phyloP scores from a whole-genome alignment of 2,888 invertebrate species.

The Ichneumoninae sp. region DNA sequence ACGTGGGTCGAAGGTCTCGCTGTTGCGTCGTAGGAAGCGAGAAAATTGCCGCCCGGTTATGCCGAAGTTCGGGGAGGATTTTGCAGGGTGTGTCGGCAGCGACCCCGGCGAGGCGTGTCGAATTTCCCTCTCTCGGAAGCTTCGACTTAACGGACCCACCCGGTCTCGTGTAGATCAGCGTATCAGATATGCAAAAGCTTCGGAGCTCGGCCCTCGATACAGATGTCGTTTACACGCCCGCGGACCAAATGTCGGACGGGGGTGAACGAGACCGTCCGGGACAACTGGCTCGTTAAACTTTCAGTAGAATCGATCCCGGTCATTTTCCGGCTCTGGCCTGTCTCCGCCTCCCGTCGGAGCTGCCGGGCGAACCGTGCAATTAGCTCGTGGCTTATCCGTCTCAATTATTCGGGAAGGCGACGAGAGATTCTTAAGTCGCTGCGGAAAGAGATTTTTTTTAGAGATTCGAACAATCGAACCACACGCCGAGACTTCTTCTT shows the following conservation, averaged over 20 bases:
- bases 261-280: slow-evolving; percentile 55
- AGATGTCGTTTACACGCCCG: slow-evolving; percentile 5
- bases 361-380: not conserved
- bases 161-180: slow-evolving; percentile 44
- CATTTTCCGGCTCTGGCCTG: slow-evolving; percentile 39
- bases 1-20: not conserved
- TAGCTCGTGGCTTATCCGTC: not conserved
- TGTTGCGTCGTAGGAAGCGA: not conserved
- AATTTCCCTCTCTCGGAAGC: slow-evolving; percentile 21
- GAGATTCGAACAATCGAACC: not conserved
- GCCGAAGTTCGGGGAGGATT: not conserved
- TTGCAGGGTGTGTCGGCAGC: not conserved
- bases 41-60: slow-evolving; percentile 11
- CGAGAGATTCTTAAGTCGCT: no score
- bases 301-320: slow-evolving; percentile 62
- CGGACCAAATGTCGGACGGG: slow-evolving; percentile 56
- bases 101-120: slow-evolving; percentile 23
- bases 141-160: slow-evolving; percentile 6
- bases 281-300: slow-evolving; percentile 66
- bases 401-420: not conserved
- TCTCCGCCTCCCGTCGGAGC: not conserved
- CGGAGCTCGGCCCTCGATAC: slow-evolving; percentile 20
- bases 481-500: no score
- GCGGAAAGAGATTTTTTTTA: no score
- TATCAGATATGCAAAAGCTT: slow-evolving; percentile 63